A percentile compares a stretch with the other conserved stretches of the same genome.
These are phyloP conservation scores for Caenorhabditis tropicalis DNA, from an alignment of 1,140 invertebrate species.

Conservation along the genomic window DNA sequence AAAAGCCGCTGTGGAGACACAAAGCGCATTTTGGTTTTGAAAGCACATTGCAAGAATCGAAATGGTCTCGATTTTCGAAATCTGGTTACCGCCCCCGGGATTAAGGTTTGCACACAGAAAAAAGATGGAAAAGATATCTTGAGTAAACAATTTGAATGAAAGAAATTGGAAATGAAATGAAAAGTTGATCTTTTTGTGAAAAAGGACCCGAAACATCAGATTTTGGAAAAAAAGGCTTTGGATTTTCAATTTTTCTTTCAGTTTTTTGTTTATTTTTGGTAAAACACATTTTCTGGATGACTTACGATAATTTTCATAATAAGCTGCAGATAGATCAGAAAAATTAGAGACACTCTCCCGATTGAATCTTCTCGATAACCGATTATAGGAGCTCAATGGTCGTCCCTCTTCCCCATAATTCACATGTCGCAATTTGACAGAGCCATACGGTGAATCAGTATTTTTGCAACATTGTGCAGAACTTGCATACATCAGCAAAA, in stretches of 20 bases:
- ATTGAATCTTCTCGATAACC: constrained; percentile 19
- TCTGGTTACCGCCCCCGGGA: background rate
- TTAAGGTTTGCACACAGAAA: constrained; percentile 10
- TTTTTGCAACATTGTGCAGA: constrained; percentile 39
- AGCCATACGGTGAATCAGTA: constrained; percentile 34
- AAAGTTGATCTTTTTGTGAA: background rate
- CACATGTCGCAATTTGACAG: constrained; percentile 5
- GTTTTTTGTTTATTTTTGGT: background rate
- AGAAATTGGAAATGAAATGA: background rate
- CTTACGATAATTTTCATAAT: constrained; percentile 25
- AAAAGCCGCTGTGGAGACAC: background rate
- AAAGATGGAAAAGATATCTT: background rate
- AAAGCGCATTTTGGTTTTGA: constrained; percentile 25
- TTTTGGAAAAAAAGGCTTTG: too few relatives aligned
- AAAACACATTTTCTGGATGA: background rate
- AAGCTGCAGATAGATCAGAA: background rate
- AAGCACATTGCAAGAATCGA: constrained; percentile 11
- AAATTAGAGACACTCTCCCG: background rate
- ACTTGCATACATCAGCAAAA: constrained; percentile 31
- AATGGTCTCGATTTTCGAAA: background rate
- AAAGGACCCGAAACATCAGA: too few relatives aligned
- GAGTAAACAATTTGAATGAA: too few relatives aligned
- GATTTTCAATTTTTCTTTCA: background rate
- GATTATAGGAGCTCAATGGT: constrained; percentile 1
- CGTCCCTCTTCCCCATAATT: constrained; percentile 20